Evolutionary conservation across 2,113 vertebrate genomes (phyloP).

Genomic region (Scomber colias): DNA sequence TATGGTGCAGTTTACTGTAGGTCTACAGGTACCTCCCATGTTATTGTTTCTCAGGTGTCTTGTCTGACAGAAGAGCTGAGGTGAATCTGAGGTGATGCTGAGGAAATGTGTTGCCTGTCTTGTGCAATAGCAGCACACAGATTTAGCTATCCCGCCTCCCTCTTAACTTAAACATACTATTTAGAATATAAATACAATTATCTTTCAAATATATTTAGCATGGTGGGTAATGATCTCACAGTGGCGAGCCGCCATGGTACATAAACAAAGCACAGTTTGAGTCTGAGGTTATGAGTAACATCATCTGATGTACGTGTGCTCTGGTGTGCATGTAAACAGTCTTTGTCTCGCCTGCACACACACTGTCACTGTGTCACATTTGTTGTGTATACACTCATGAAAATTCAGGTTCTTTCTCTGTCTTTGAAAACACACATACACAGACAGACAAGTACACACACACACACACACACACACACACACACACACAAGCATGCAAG

Average conservation of each 20-base stretch:
- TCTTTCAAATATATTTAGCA: slow-evolving; percentile 36
- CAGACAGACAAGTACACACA: background rate
- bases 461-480: slow-evolving; percentile 1
- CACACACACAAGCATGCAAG: background rate
- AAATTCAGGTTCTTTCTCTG: slow-evolving; percentile 27
- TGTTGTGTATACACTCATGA: slow-evolving; percentile 51
- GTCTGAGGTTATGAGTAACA: slow-evolving; percentile 38
- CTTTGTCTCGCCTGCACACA: slow-evolving; percentile 39
- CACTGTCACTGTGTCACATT: slow-evolving; percentile 33
- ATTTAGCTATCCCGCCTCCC: background rate
- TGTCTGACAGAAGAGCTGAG: slow-evolving; percentile 36
- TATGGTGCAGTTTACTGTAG: background rate
- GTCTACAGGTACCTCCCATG: background rate
- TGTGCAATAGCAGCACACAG: slow-evolving; percentile 3
- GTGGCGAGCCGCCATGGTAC: slow-evolving; percentile 23
- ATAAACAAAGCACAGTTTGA: slow-evolving; percentile 46
- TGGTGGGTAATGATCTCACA: slow-evolving; percentile 28
- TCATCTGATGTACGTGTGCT: slow-evolving; percentile 30
- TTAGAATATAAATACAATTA: slow-evolving; percentile 27
- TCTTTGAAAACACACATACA: background rate
- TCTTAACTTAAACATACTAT: slow-evolving; percentile 9
- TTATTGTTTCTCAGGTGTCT: slow-evolving; percentile 18
- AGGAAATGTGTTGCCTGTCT: slow-evolving; percentile 33
- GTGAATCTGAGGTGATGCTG: slow-evolving; percentile 34
- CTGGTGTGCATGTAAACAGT: slow-evolving; percentile 55